Percentiles rank a stretch among this genome's conserved stretches.
phyloP scores from a whole-genome alignment of 2,797 vertebrate species.

The Delichon dasypus region DNA sequence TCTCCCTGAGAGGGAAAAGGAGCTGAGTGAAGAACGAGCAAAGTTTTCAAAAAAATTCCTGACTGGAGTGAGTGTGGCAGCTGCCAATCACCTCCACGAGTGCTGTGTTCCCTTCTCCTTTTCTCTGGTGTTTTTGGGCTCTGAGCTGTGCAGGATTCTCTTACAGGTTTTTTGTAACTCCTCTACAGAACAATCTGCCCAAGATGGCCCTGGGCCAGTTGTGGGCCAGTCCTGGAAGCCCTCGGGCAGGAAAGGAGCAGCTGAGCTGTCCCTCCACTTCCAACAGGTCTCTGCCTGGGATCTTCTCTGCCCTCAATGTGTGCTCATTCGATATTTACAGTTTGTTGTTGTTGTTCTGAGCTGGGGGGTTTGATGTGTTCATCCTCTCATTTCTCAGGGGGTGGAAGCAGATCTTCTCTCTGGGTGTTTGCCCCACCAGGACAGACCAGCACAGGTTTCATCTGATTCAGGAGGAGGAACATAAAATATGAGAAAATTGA shows the following conservation, averaged over 20 bases:
- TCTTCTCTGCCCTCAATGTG: not conserved
- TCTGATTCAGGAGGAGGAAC: not conserved
- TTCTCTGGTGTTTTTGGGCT: not conserved
- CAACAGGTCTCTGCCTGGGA: not conserved
- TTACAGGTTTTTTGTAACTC: not conserved
- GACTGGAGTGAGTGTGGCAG: not conserved
- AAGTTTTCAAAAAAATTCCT: not conserved
- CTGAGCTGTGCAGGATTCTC: not conserved
- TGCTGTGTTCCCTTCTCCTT: accelerated
- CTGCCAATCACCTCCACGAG: not conserved
- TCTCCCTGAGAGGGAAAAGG: not conserved
- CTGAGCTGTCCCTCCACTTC: not conserved
- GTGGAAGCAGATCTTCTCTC: not conserved
- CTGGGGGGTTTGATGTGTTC: not conserved
- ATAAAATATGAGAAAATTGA: not conserved
- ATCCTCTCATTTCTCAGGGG: not conserved
- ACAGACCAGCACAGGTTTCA: not conserved
- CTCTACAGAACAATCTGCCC: not conserved
- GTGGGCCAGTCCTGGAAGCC: not conserved
- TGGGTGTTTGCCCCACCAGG: not conserved
- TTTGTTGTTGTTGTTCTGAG: not conserved
- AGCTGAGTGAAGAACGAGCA: not conserved
- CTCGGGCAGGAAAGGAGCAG: not conserved
- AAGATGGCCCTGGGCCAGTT: not conserved
- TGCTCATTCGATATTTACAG: not conserved